Evolutionary conservation across 2,113 vertebrate genomes (phyloP), one percentile per base, ranked within the genome.

Genomic region (Neotoma lepida): DNA sequence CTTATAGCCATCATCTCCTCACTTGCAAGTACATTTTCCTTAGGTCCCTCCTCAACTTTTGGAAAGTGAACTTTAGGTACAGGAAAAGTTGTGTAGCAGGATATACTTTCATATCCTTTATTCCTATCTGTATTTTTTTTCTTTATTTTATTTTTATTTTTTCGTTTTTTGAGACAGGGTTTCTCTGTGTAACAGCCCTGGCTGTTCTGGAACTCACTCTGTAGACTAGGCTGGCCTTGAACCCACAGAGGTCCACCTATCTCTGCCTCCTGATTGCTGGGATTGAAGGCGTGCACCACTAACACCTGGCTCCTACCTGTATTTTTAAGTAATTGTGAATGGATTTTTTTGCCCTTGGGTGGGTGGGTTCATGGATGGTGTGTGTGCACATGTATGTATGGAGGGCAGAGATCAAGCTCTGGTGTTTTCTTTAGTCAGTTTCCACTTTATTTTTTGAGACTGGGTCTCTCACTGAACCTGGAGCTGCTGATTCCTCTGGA

Each of bases 11-110:
- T 3, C 35, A 9, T 28, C 89, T 10, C 12, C 63, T 74, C 35
- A 51, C 15, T 76, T 88, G 70, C 14, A 26, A 3, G 26, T 58
- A 64, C 54, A 73, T 95, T 97, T 97, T 94, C 94, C 95, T 97
- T 73, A 92, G 26, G 58, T n/a, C 95, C 20, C 33, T 91, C 94
- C 80, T 97, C 88, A 86, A 20, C 86, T 91, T 90, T 1, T 73
- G 80, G 86, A 96, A 95, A 91, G 54, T 51, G 18, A 56, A 56
- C 54, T 56, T 56, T 18, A 66, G 64, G 77, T 33, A 90, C 87
- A 96, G 88, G 81, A 33, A 78, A 54, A 84, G 56, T 3, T 84
- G 26, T 94, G 92, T 10, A 71, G 49, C 41, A 51, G 56, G 44
- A 81, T 70, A 94, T 39, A 87, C 22, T 44, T 93, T 92, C 49